These are phyloP conservation scores for Andrena dorsata DNA, from an alignment of 2,888 invertebrate species.

Conservation along the genomic window DNA sequence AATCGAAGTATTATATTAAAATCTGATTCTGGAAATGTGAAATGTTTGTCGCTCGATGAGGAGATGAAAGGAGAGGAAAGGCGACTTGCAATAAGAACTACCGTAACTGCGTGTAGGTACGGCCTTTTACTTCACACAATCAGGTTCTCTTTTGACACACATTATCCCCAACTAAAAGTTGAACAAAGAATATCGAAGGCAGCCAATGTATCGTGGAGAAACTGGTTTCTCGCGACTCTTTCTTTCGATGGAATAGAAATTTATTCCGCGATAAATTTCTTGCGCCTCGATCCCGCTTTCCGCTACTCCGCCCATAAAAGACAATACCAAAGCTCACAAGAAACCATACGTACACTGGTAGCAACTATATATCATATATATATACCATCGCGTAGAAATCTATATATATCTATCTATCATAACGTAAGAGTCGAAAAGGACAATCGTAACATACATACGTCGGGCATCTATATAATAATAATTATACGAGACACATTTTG, in stretches of 20 bases:
- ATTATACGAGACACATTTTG: slow-evolving; percentile 76
- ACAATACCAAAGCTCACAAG: slow-evolving; percentile 79
- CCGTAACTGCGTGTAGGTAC: slow-evolving; percentile 66
- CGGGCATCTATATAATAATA: slow-evolving; percentile 72
- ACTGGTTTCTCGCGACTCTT: slow-evolving; percentile 46
- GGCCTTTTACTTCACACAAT: slow-evolving; percentile 71
- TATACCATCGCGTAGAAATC: slow-evolving; percentile 75
- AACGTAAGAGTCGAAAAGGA: slow-evolving; percentile 76
- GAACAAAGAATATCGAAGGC: slow-evolving; percentile 62
- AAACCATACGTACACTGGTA: slow-evolving; percentile 76
- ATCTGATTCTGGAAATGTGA: neutral
- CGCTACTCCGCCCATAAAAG: slow-evolving; percentile 60
- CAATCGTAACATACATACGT: slow-evolving; percentile 77
- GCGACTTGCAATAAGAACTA: slow-evolving; percentile 22
- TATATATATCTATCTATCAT: slow-evolving; percentile 72
- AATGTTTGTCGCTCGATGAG: neutral
- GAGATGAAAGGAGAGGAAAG: neutral
- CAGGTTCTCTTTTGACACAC: slow-evolving; percentile 63
- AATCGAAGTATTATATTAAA: neutral
- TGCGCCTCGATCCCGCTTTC: slow-evolving; percentile 40
- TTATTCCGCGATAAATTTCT: slow-evolving; percentile 60
- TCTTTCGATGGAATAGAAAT: slow-evolving; percentile 43
- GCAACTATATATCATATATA: slow-evolving; percentile 62
- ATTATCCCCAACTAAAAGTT: slow-evolving; percentile 54
- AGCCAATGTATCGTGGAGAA: slow-evolving; percentile 53